Evolutionary conservation across 64 coral and sea anemone species (phyloP).

Genomic region (Trachythela sp.): DNA sequence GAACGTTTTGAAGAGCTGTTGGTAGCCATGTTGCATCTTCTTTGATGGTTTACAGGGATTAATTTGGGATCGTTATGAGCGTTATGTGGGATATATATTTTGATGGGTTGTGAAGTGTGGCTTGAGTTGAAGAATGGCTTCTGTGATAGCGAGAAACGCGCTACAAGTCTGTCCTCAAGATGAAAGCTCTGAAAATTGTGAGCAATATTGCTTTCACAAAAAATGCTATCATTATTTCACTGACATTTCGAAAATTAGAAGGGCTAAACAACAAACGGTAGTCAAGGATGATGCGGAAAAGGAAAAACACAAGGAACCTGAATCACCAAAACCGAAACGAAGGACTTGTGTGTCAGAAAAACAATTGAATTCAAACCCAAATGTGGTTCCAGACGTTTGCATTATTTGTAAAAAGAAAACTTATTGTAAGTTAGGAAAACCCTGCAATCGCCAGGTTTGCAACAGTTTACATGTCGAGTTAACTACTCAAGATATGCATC

Average conservation of each 20-base stretch:
- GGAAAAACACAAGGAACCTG: not conserved
- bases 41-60: not conserved
- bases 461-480: too few species aligned
- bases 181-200: slow-evolving; percentile 13
- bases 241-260: slow-evolving; percentile 2
- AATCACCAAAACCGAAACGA: not conserved
- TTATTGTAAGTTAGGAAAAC: not conserved
- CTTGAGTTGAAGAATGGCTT: slow-evolving; percentile 9
- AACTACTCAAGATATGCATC: slow-evolving; percentile 12
- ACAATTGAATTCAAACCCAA: not conserved
- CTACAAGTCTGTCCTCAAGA: not conserved
- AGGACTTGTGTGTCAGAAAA: not conserved
- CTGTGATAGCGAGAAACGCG: not conserved
- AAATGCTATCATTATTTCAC: not conserved
- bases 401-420: slow-evolving; percentile 19
- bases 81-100: not conserved
- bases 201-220: slow-evolving; percentile 17
- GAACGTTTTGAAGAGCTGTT: not conserved
- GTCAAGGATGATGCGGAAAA: not conserved
- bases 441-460: too few species aligned
- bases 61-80: not conserved
- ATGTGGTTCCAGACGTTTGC: slow-evolving; percentile 13
- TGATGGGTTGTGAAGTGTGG: slow-evolving; percentile 10
- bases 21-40: not conserved
- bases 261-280: not conserved